phyloP scores from a whole-genome alignment of 1,140 invertebrate genomes.

The Oscheius sp. region DNA sequence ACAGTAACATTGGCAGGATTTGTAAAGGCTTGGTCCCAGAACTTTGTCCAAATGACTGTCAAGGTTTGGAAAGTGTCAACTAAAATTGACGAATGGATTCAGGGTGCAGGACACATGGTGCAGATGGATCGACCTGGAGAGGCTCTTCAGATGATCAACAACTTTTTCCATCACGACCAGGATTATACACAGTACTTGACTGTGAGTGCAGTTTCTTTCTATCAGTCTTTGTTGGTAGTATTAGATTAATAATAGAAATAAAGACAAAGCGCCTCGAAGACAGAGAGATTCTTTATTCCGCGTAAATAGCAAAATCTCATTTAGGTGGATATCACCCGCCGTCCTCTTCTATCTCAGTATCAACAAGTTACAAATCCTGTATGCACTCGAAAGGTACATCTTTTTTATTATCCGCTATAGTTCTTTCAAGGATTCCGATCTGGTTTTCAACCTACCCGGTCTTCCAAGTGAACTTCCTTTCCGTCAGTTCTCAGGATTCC shows the following conservation, averaged over 20 bases:
- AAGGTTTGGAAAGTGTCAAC: constrained; percentile 33
- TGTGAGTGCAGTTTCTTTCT: too few species aligned
- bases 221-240: too few species aligned
- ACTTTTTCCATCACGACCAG: constrained; percentile 42
- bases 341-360: background rate
- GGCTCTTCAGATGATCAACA: constrained; percentile 62
- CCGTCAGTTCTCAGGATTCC: constrained; percentile 39
- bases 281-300: too few species aligned
- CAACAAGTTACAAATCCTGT: background rate
- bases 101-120: constrained; percentile 67
- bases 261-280: too few species aligned
- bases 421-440: constrained; percentile 19
- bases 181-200: constrained; percentile 37
- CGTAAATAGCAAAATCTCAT: too few species aligned
- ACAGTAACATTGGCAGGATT: constrained; percentile 18
- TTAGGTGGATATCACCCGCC: constrained; percentile 15
- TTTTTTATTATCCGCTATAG: background rate
- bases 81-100: background rate
- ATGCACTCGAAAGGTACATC: constrained; percentile 3
- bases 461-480: constrained; percentile 30
- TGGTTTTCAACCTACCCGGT: constrained; percentile 34
- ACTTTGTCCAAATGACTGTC: constrained; percentile 40
- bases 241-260: too few species aligned
- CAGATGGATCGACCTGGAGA: constrained; percentile 64
- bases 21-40: constrained; percentile 12